A percentile compares a stretch with the other conserved stretches of the same genome.
These are phyloP conservation scores for Masnerella sp. DNA, from an alignment of 2,888 invertebrate species.

Conservation along the genomic window DNA sequence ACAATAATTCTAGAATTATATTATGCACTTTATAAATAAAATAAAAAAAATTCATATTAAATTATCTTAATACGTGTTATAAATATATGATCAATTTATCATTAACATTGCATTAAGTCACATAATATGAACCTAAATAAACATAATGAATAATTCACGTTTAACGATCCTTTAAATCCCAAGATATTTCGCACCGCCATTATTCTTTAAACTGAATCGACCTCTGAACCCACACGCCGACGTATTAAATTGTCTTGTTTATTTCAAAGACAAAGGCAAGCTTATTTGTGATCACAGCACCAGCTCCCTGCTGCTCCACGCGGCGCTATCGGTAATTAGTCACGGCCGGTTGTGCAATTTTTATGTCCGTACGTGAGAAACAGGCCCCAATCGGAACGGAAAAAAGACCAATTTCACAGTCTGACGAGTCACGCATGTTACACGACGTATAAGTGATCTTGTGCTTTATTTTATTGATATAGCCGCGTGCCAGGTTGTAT, in stretches of 20 bases:
- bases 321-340: constrained; percentile 45
- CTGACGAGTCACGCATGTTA: constrained; percentile 42
- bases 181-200: no score
- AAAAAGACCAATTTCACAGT: constrained; percentile 50
- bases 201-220: neutral
- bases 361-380: constrained; percentile 51
- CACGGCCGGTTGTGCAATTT: constrained; percentile 42
- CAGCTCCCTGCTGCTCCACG: neutral
- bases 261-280: constrained; percentile 17
- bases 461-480: constrained; percentile 27
- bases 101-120: no score
- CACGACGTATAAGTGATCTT: constrained; percentile 21
- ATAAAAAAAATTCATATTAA: no score
- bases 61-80: no score
- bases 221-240: neutral
- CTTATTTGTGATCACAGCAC: constrained; percentile 4
- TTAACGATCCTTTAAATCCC: no score
- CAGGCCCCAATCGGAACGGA: constrained; percentile 10
- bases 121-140: no score
- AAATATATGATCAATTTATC: no score
- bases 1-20: no score
- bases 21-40: no score
- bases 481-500: constrained; percentile 5
- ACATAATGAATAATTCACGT: no score
- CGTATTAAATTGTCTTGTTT: constrained; percentile 15